Conservation (phyloP, 1,140 invertebrate genomes). For the Pygmarrhopalites habei region DNA sequence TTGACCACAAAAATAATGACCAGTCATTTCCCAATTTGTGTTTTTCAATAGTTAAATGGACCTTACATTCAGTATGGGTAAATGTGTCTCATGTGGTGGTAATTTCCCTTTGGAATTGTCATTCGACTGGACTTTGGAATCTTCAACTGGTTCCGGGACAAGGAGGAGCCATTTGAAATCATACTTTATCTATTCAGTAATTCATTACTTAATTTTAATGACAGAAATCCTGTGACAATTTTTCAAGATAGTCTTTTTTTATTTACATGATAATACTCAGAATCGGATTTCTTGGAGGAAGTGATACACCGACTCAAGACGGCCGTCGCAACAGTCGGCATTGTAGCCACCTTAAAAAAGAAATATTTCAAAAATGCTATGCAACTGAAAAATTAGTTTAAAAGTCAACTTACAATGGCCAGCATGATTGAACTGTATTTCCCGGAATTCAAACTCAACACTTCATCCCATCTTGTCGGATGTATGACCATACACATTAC, state of each 20-base stretch:
- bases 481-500: conserved; percentile 77
- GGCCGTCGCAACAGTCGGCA: conserved; percentile 68
- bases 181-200: conserved; percentile 56
- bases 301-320: conserved; percentile 71
- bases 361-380: too few species aligned
- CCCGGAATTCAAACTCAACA: conserved; percentile 61
- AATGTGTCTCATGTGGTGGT: conserved; percentile 26
- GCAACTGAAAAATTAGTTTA: too few species aligned
- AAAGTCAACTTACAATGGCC: too few species aligned
- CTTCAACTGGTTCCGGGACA: conserved; percentile 54
- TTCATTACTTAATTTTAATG: conserved; percentile 38
- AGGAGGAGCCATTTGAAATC: conserved; percentile 56
- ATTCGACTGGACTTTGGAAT: conserved; percentile 52
- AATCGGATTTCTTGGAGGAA: conserved; percentile 71
- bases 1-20: conserved; percentile 17
- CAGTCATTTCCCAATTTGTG: neutral
- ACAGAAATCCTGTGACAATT: too few species aligned
- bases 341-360: conserved; percentile 66
- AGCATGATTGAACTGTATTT: conserved; percentile 69
- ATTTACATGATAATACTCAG: conserved; percentile 70
- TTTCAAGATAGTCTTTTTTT: neutral
- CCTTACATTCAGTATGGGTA: conserved; percentile 37
- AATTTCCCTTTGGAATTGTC: conserved; percentile 41
- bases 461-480: conserved; percentile 54
- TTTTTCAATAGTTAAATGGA: neutral